phyloP scores from a whole-genome alignment of 2,888 invertebrate genomes.

The Eilema griseolum region DNA sequence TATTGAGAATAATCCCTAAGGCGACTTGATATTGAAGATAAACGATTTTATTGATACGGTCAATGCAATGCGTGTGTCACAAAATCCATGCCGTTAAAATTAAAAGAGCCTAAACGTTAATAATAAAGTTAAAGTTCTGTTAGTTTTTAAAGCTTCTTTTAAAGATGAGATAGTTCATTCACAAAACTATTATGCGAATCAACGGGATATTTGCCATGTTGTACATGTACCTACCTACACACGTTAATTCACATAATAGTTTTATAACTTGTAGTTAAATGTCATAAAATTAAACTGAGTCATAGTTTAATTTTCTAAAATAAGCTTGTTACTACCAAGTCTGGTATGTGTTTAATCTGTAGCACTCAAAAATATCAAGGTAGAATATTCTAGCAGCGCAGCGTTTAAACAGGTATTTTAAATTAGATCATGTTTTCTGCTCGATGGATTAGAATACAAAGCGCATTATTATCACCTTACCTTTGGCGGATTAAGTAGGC shows the following conservation, averaged over 20 bases:
- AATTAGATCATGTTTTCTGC: conserved; percentile 62
- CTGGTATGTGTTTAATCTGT: not conserved
- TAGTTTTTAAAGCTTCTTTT: no score
- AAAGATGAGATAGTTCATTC: no score
- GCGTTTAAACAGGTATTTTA: conserved; percentile 41
- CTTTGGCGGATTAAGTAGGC: conserved; percentile 55
- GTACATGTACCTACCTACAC: no score
- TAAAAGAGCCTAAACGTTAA: not conserved
- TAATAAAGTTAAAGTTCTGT: no score
- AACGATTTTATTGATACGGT: conserved; percentile 45
- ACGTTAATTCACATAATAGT: no score
- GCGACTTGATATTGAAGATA: conserved; percentile 61
- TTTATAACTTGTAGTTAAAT: not conserved
- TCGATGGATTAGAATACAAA: conserved; percentile 65
- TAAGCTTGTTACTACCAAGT: not conserved
- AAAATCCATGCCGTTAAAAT: not conserved
- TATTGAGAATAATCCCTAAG: conserved; percentile 61
- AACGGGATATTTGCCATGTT: no score
- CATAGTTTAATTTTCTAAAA: not conserved
- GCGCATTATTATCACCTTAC: conserved; percentile 53
- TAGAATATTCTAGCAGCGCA: conserved; percentile 20
- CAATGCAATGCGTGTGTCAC: not conserved
- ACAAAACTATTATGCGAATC: no score
- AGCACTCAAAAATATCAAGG: not conserved
- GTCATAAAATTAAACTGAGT: not conserved